Conservation (phyloP, 2,888 invertebrate genomes). For the Argynnis bischoffii region DNA sequence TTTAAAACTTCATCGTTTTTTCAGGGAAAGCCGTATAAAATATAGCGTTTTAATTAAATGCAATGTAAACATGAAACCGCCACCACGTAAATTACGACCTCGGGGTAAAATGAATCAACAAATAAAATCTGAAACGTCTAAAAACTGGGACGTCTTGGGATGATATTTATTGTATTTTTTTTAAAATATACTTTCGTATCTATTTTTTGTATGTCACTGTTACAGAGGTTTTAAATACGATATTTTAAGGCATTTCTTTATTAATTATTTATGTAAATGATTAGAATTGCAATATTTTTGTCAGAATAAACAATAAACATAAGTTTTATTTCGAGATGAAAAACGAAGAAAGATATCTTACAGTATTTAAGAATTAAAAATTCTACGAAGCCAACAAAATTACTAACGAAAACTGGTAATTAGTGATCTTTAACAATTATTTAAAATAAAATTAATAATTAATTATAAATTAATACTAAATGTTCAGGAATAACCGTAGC, state of each 20-base stretch:
- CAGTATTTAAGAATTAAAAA: too few species aligned
- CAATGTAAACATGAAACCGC: slow-evolving; percentile 61
- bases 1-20: slow-evolving; percentile 35
- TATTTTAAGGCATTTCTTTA: too few species aligned
- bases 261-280: too few species aligned
- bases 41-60: slow-evolving; percentile 66
- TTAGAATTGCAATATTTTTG: too few species aligned
- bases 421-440: neutral
- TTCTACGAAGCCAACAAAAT: too few species aligned
- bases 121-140: slow-evolving; percentile 29
- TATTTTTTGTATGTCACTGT: too few species aligned
- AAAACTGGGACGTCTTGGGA: slow-evolving; percentile 15
- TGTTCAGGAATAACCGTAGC: slow-evolving; percentile 21
- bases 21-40: slow-evolving; percentile 45
- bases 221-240: too few species aligned
- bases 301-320: too few species aligned
- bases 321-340: too few species aligned
- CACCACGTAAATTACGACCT: slow-evolving; percentile 53
- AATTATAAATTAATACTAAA: slow-evolving; percentile 1
- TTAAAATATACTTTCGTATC: too few species aligned
- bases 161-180: neutral
- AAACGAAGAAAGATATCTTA: too few species aligned
- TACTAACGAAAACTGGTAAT: neutral
- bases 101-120: slow-evolving; percentile 40
- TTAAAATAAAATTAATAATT: neutral